Base-by-base conservation (phyloP, 1,140 invertebrate species). In the Diploscapter pachys region DNA sequence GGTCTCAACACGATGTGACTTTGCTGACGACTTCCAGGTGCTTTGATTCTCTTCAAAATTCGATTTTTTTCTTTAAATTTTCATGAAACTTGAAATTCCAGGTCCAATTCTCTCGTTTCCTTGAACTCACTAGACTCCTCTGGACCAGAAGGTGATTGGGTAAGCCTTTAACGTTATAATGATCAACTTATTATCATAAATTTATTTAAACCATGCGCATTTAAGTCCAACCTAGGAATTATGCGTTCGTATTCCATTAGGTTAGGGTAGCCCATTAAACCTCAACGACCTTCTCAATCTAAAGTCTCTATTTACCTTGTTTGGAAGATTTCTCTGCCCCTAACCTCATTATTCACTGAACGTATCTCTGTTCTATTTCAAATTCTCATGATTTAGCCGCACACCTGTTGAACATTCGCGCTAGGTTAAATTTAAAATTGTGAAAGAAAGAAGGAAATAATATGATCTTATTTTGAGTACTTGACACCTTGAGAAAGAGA, bases 81-180 rank as follows among this genome's bases (percentile, higher is more conserved):
- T 31, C 31, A 31, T 31, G 31, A 31, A 31, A 31, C n/a, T 31
- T 31, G 31, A 31, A 31, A 31, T 54, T 68, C 66, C 31, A 8
- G 66, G 6, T 52, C 49, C 52, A 68, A 55, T 53, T 68, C 66
- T 5, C 53, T 68, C 52, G 52, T 68, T 6, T 68, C 66, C 9
- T 54, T 68, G 66, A 68, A 68, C 2, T 68, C 66, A 0, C 11
- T 68, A 55, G 66, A 68, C 52, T 68, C 66, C 66, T 68, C 66
- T 68, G 53, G 52, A 52, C n/a, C 9, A n/a, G 66, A 68, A 8
- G 51, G 66, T 52, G 66, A 68, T 48, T 68, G 66, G 66, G 66
- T 68, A 52, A 68, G 66, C 57, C 50, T 68, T 31, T 68, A 2
- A 6, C 1, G 31, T 31, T 31, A 31, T 68, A 50, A 53, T 68